Conservation (phyloP, 2,797 vertebrate genomes). For the Schizopygopsis pylzovi region DNA sequence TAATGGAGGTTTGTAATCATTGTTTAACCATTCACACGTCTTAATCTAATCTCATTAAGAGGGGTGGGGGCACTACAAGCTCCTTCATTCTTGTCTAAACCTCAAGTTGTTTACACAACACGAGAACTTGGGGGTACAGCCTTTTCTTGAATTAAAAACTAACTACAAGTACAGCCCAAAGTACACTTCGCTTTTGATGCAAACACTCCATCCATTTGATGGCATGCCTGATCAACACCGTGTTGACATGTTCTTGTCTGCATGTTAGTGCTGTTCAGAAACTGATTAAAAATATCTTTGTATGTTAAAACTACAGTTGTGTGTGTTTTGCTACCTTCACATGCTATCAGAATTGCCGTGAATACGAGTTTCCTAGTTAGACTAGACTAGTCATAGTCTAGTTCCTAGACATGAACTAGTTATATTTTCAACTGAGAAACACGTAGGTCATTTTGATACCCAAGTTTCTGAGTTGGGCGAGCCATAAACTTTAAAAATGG, state of each 20-base stretch:
- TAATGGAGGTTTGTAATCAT: conserved; percentile 89
- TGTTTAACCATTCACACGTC: conserved; percentile 32
- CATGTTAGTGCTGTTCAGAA: not conserved
- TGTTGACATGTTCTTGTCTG: no score
- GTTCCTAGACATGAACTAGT: no score
- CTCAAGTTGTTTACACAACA: not conserved
- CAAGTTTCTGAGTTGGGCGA: no score
- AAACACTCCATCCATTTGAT: not conserved
- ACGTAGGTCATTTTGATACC: no score
- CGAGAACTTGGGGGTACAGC: not conserved
- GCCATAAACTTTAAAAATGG: no score
- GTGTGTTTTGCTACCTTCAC: not conserved
- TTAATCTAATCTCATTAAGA: conserved; percentile 43
- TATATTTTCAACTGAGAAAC: no score
- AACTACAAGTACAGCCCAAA: not conserved
- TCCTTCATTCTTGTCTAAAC: conserved; percentile 3
- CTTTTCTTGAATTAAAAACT: not conserved
- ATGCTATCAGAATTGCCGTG: not conserved
- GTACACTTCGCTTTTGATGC: not conserved
- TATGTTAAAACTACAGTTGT: not conserved
- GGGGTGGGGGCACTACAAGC: not conserved
- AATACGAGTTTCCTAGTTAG: not conserved
- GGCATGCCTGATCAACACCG: accelerated
- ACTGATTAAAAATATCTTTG: not conserved
- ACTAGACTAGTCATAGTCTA: no score